Evolutionary conservation across 2,113 vertebrate genomes (phyloP), one percentile per base, ranked within the genome.

Genomic region (Lepisosteus osseus): DNA sequence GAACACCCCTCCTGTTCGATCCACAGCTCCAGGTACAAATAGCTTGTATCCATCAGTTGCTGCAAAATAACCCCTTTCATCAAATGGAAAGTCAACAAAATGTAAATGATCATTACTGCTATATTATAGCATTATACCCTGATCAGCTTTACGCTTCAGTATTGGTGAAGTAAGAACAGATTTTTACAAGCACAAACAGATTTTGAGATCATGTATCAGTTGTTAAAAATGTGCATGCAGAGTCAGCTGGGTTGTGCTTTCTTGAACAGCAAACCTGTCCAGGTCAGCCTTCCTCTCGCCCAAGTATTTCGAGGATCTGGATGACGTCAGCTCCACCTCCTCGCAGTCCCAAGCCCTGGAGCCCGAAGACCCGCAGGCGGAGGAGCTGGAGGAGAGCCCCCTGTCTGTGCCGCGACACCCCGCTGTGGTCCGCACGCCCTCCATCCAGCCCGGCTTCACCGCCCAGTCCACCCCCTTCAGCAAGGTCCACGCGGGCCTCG

Each of bases 221-320:
- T 51, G 29, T 29, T 29, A 29, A 29, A 29, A 29, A 1, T 29
- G 29, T 29, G 29, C 1, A 51, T 51, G 47, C 47, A 5, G 1
- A 51, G 47, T 54, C 5, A 15, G 29, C 8, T n/a, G 7, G 11
- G 47, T 55, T 61, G 29, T 42, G 71, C 13, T 68, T 15, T 64
- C 84, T 29, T 29, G 29, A 29, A 15, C 74, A 99, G 98, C 95
- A 63, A 97, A 85, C 81, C 86, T 99, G 72, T 95, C 94, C 8
- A 93, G 95, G 29, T 99, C 98, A 2, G 96, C 96, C 66, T 99
- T 99, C 88, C 85, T 99, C 61, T 96, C 95, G 1, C 94, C 94
- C 0, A 94, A 93, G 78, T 97, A 94, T 13, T 95, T 88, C 0
- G 96, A 99, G 83, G 97, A 99, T 77, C 72, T 96, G 87, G 98